Percentiles rank a stretch among this genome's conserved stretches.
Conservation (phyloP, 2,888 invertebrate genomes). For the Ganaspis brasiliensis region DNA sequence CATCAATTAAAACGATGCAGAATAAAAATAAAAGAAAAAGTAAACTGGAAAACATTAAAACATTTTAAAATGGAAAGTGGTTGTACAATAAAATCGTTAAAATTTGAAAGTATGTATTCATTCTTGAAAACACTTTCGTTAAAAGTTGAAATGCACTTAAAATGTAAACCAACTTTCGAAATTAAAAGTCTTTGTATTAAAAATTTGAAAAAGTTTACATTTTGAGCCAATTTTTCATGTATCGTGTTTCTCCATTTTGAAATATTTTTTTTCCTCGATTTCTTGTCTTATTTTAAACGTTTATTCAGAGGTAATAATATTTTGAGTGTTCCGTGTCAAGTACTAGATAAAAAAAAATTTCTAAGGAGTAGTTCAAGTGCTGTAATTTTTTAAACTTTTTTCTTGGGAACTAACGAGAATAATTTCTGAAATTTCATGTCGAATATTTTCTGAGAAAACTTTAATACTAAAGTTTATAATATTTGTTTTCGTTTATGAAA, state of each 20-base stretch:
- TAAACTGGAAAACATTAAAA: slow-evolving; percentile 18
- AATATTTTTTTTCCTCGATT: too few species aligned
- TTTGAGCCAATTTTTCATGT: not conserved
- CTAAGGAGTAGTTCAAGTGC: too few species aligned
- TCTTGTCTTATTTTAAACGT: too few species aligned
- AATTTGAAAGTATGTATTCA: slow-evolving; percentile 36
- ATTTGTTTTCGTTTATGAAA: too few species aligned
- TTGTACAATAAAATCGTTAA: slow-evolving; percentile 20
- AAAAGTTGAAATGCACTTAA: slow-evolving; percentile 23
- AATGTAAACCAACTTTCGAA: slow-evolving; percentile 33
- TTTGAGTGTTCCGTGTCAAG: too few species aligned
- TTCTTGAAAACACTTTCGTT: slow-evolving; percentile 29
- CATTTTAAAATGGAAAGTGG: slow-evolving; percentile 16
- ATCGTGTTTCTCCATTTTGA: not conserved
- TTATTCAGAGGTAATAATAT: too few species aligned
- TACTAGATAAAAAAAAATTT: too few species aligned
- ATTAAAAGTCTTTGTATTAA: not conserved
- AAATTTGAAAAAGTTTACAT: not conserved
- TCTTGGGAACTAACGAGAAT: too few species aligned
- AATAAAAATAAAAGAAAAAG: slow-evolving; percentile 12
- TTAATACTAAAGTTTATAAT: too few species aligned
- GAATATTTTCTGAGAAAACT: too few species aligned
- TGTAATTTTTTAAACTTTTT: too few species aligned
- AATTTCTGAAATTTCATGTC: too few species aligned
- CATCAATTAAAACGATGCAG: not conserved